Evolutionary conservation across 2,113 vertebrate genomes (phyloP), one percentile per base, ranked within the genome.

Genomic region (Syrrhaptes paradoxus): DNA sequence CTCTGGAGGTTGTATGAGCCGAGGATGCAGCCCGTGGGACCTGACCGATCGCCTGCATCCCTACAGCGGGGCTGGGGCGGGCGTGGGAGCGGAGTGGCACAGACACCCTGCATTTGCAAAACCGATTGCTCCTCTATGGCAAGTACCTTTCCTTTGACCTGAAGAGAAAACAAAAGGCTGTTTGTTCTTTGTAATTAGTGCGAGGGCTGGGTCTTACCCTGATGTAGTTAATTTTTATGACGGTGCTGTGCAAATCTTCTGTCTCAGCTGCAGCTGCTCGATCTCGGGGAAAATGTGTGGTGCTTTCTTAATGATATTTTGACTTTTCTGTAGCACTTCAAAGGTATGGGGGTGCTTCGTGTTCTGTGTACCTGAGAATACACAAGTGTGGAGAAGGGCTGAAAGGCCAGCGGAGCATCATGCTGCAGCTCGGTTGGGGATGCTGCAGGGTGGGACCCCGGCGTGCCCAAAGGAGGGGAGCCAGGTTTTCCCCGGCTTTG

Each of bases 381-480:
- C 24, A 7, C 14, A 51, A 51, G 49, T 41, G 41, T 11, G n/a
- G 52, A 79, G 58, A 63, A 8, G n/a, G 63, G 29, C 80, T 73
- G 51, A 21, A 55, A 36, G 9, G 57, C 16, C 54, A 36, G 63
- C 2, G 38, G 28, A 62, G 36, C 4, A 0, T 2, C 22, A 21
- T 29, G 46, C 22, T 6, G 46, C 41, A 20, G 15, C 0, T 0
- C 4, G 10, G 57, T 8, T 8, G 15, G 34, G 34, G n/a, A 3
- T 34, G 59, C 45, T 41, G 4, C 4, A 9, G 86, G 49, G 9
- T 26, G 41, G 46, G 63, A 73, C 15, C 10, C 7, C 5, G 29
- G 6, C 0, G 0, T 28, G 49, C 34, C 29, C 4, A 3, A 15
- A 7, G 48, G 43, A 49, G 25, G 14, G 52, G 41, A 67, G 8